Base-by-base conservation (phyloP, 2,113 vertebrate genomes). In the Solea senegalensis region DNA sequence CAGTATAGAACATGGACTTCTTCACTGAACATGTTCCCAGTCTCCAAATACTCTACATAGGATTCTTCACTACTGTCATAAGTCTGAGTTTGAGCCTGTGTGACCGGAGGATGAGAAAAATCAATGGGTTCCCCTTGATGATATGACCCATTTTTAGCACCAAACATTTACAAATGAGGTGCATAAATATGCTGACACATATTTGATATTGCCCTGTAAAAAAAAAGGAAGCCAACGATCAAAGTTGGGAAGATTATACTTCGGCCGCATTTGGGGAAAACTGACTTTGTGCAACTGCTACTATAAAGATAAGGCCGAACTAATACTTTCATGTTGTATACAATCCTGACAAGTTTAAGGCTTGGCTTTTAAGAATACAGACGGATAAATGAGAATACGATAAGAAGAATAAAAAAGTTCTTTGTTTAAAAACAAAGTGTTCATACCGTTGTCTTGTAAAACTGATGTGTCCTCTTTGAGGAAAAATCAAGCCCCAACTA, bases 301-400 rank as follows among this genome's bases (percentile, higher is more conserved):
- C 65, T 59, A 51, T 57, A 61, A 71, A 75, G 15, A 75, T n/a
- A 70, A 51, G n/a, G 34, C 48, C 41, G 27, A 39, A 14, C 54
- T 52, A 49, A 60, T 15, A 40, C 69, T 60, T 76, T 78, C 16
- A 52, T 69, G 53, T 57, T 63, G 41, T 28, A 27, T 41, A 53
- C 28, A 57, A 12, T 54, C 59, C 9, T 50, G 66, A 63, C 60
- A 70, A n/a, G 41, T 71, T 70, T 67, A 40, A 54, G 34, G 10
- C 46, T 53, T 41, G 10, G 50, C 34, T 64, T 60, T 67, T 2
- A 27, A 45, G 13, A 16, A 54, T 28, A 10, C 7, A 16, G 48
- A 43, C 41, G 60, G 13, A 69, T 66, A 26, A 74, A 70, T 55
- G 45, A 63, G 41, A 3, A 52, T 41, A 41, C 49, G 16, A 39